Conservation (phyloP, 2,797 vertebrate species). For the Harpagifer antarcticus region DNA sequence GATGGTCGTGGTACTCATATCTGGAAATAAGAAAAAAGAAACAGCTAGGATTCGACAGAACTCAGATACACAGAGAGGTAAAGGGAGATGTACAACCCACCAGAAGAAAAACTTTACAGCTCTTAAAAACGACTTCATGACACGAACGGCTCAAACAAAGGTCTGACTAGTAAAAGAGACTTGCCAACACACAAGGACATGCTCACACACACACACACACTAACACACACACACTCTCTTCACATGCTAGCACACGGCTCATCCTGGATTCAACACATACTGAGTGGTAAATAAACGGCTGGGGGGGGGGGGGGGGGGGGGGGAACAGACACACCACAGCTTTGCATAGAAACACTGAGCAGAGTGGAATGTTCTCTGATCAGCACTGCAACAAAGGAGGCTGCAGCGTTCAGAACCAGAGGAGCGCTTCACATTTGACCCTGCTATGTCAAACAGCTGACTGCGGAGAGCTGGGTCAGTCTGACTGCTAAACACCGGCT, state of each 20-base stretch:
- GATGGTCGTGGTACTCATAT: conserved; percentile 10
- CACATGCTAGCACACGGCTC: conserved; percentile 71
- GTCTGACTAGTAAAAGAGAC: conserved; percentile 50
- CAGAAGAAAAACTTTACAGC: conserved; percentile 26
- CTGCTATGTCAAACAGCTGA: too few relatives aligned
- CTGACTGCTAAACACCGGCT: not conserved
- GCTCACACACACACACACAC: too few relatives aligned
- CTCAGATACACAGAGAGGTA: conserved; percentile 15
- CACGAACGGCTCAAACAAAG: conserved; percentile 61
- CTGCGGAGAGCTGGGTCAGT: not conserved
- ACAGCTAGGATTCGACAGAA: conserved; percentile 26
- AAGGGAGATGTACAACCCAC: conserved; percentile 7
- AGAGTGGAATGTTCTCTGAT: not conserved
- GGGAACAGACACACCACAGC: conserved; percentile 50
- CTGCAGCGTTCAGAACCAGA: not conserved
- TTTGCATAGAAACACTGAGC: conserved; percentile 72
- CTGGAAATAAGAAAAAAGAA: conserved; percentile 14
- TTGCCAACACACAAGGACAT: too few relatives aligned
- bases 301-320: conserved; percentile 1
- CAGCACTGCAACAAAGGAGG: too few relatives aligned
- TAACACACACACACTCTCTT: conserved; percentile 35
- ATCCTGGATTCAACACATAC: conserved; percentile 67
- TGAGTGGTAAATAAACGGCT: conserved; percentile 63
- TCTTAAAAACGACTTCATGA: conserved; percentile 28
- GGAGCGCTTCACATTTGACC: not conserved